phyloP scores from a whole-genome alignment of 2,797 vertebrate species.

The Schizothorax lantsangensis region DNA sequence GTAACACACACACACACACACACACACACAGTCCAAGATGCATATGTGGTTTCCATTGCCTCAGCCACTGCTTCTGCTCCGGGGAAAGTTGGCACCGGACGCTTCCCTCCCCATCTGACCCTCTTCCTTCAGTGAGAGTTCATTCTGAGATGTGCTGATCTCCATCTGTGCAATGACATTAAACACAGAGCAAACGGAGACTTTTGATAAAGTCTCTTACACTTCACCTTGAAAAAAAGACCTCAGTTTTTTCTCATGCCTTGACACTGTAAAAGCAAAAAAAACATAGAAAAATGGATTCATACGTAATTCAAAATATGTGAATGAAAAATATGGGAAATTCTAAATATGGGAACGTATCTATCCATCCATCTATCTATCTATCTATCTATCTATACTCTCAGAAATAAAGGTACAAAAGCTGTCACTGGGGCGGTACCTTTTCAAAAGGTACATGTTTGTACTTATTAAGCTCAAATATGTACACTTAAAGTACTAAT shows the following conservation, averaged over 20 bases:
- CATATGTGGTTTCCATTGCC: conserved; percentile 66
- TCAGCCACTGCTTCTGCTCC: conserved; percentile 57
- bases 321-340: too few species aligned
- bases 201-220: background rate
- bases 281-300: too few species aligned
- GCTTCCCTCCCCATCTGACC: background rate
- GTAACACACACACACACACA: conserved; percentile 12
- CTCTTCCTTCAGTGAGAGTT: background rate
- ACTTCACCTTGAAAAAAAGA: background rate
- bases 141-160: background rate
- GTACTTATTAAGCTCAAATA: too few species aligned
- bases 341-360: too few species aligned
- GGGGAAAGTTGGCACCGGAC: conserved; percentile 26
- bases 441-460: too few species aligned
- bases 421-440: too few species aligned
- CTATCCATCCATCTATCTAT: too few species aligned
- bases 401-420: too few species aligned
- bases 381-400: too few species aligned
- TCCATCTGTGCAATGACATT: background rate
- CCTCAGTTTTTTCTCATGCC: background rate
- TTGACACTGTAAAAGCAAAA: too few species aligned
- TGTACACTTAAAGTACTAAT: too few species aligned
- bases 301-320: too few species aligned
- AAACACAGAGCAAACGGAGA: background rate
- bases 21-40: conserved; percentile 18